Conservation (phyloP, 2,888 invertebrate genomes). For the Dynastes maya region DNA sequence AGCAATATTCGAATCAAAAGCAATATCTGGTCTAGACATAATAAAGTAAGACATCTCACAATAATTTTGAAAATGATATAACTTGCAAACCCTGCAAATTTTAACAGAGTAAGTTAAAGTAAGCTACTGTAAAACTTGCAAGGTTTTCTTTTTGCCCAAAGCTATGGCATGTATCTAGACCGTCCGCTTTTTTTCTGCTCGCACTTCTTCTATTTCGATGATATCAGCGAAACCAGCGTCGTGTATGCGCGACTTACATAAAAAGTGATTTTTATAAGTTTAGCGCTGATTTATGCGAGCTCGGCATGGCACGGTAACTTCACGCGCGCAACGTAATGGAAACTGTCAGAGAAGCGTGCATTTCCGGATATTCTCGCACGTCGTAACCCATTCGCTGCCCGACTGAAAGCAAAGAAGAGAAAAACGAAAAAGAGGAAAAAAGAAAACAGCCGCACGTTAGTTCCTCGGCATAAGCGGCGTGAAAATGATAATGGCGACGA, state of each 20-base stretch:
- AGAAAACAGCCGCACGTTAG: background rate
- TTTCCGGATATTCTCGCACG: slow-evolving; percentile 24
- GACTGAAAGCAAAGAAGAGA: background rate
- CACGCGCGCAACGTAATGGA: slow-evolving; percentile 17
- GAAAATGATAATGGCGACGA: slow-evolving; percentile 4
- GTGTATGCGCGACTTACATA: slow-evolving; percentile 34
- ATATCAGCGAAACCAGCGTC: slow-evolving; percentile 29
- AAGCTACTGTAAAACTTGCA: too few species aligned
- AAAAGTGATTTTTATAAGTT: slow-evolving; percentile 45
- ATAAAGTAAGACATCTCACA: too few species aligned
- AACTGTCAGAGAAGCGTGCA: slow-evolving; percentile 31
- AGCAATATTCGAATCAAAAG: too few species aligned
- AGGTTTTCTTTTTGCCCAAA: too few species aligned
- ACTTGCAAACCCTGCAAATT: too few species aligned
- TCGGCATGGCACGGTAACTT: slow-evolving; percentile 33
- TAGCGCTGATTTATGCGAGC: slow-evolving; percentile 27
- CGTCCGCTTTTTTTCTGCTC: slow-evolving; percentile 25
- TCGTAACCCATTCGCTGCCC: background rate
- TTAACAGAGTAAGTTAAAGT: too few species aligned
- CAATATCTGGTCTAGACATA: too few species aligned
- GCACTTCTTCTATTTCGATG: slow-evolving; percentile 13
- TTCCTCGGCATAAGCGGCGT: background rate
- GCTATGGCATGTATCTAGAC: background rate
- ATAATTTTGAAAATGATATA: too few species aligned
- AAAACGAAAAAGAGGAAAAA: background rate